These are phyloP conservation scores for Acridotheres tristis DNA, from an alignment of 2,797 vertebrate genomes.

Conservation along the genomic window DNA sequence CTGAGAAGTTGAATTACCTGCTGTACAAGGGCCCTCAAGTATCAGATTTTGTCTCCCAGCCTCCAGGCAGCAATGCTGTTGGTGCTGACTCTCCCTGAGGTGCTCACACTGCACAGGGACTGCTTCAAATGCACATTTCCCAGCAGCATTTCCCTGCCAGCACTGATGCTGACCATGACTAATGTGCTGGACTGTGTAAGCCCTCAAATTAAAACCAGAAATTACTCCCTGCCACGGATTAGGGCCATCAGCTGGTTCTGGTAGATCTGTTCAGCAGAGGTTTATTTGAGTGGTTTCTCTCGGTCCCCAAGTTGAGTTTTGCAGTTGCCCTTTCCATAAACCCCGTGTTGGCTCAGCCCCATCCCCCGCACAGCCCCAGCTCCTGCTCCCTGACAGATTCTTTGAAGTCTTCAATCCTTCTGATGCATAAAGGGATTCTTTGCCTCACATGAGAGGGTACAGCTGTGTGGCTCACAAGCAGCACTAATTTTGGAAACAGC, in stretches of 20 bases:
- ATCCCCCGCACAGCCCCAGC: not conserved
- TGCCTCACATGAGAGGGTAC: conserved; percentile 61
- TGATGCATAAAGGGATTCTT: conserved; percentile 59
- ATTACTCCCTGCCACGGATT: not conserved
- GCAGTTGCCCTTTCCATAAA: not conserved
- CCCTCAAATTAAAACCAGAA: not conserved
- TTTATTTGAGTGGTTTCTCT: not conserved
- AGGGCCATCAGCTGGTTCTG: not conserved
- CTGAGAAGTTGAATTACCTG: not conserved
- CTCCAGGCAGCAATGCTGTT: not conserved
- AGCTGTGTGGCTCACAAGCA: conserved; percentile 57
- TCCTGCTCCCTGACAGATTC: conserved; percentile 24
- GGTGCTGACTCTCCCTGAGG: not conserved
- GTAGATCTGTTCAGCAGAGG: not conserved
- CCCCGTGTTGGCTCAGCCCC: not conserved
- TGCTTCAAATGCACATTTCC: not conserved
- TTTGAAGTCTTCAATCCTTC: conserved; percentile 58
- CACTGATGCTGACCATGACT: not conserved
- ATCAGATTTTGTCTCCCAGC: not conserved
- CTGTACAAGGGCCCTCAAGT: not conserved
- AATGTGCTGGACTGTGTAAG: not conserved
- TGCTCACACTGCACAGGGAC: not conserved
- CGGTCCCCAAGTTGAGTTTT: not conserved
- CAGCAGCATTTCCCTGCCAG: not conserved
- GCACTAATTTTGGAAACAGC: conserved; percentile 65